Evolutionary conservation across 1,140 invertebrate genomes (phyloP).

Genomic region (Panagrolaimus sp.): DNA sequence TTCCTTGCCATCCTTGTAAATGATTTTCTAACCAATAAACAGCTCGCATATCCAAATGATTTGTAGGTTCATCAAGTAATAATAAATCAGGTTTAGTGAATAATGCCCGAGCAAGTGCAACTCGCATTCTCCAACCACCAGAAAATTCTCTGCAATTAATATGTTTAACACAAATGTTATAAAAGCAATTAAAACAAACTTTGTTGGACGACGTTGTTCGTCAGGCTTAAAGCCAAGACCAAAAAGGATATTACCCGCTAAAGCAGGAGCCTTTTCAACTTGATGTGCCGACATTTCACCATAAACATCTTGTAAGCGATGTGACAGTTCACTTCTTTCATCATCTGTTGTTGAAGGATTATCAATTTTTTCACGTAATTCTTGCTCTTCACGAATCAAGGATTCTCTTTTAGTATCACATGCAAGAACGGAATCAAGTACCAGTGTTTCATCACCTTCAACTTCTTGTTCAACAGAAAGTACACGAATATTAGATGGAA

Average conservation of each 20-base stretch:
- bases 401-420: conserved; percentile 77
- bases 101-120: conserved; percentile 88
- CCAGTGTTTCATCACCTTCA: conserved; percentile 84
- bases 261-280: conserved; percentile 87
- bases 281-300: conserved; percentile 82
- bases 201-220: conserved; percentile 79
- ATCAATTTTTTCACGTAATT: conserved; percentile 60
- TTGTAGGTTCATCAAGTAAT: conserved; percentile 85
- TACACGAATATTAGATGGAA: conserved; percentile 86
- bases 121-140: conserved; percentile 95
- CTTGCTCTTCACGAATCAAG: conserved; percentile 75
- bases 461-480: conserved; percentile 97
- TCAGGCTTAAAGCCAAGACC: conserved; percentile 86
- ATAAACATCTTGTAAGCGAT: conserved; percentile 70
- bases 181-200: conserved; percentile 26
- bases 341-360: conserved; percentile 31
- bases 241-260: conserved; percentile 78
- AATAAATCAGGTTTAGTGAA: conserved; percentile 70
- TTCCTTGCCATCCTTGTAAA: conserved; percentile 66
- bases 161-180: conserved; percentile 2
- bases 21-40: conserved; percentile 94
- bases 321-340: conserved; percentile 26
- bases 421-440: conserved; percentile 83
- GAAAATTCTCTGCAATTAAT: conserved; percentile 71
- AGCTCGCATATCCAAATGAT: conserved; percentile 98